Percentiles rank a stretch among this genome's conserved stretches.
Evolutionary conservation across 2,888 invertebrate species (phyloP).

Genomic region (Zygogramma bicolorata): DNA sequence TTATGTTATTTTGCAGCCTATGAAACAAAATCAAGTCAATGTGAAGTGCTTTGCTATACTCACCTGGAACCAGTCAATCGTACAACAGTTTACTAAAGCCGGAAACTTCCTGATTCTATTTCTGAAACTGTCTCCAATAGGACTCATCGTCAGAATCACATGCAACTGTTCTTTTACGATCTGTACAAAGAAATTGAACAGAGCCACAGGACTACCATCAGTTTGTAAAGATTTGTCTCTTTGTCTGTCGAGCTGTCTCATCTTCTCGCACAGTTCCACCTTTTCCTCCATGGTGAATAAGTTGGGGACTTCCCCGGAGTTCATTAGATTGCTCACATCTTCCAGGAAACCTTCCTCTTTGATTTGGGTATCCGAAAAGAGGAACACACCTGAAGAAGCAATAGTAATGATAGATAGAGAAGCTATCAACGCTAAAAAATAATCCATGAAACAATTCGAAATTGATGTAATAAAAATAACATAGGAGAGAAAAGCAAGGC

Average conservation of each 20-base stretch:
- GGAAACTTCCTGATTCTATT: constrained; percentile 91
- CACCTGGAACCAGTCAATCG: constrained; percentile 95
- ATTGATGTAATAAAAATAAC: no score
- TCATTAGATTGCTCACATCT: constrained; percentile 92
- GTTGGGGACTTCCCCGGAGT: constrained; percentile 95
- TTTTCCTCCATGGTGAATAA: constrained; percentile 88
- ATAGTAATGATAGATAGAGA: no score
- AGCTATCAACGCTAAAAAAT: no score
- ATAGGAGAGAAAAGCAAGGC: no score
- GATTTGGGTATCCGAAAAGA: constrained; percentile 93
- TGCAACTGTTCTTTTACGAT: constrained; percentile 92
- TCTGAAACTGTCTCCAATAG: constrained; percentile 87
- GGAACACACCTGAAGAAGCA: constrained; percentile 76
- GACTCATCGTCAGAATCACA: constrained; percentile 90
- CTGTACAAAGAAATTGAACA: constrained; percentile 91
- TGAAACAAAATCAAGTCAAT: no score
- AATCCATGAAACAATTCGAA: no score
- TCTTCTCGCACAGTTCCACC: constrained; percentile 91
- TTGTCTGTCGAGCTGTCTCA: constrained; percentile 90
- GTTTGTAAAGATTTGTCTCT: constrained; percentile 89
- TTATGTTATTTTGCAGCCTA: no score
- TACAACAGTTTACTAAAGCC: constrained; percentile 93
- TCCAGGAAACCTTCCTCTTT: constrained; percentile 94
- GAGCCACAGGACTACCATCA: constrained; percentile 90
- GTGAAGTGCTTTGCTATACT: no score